Conservation (phyloP, 1,140 invertebrate genomes). For the Mactra quadrangularis region DNA sequence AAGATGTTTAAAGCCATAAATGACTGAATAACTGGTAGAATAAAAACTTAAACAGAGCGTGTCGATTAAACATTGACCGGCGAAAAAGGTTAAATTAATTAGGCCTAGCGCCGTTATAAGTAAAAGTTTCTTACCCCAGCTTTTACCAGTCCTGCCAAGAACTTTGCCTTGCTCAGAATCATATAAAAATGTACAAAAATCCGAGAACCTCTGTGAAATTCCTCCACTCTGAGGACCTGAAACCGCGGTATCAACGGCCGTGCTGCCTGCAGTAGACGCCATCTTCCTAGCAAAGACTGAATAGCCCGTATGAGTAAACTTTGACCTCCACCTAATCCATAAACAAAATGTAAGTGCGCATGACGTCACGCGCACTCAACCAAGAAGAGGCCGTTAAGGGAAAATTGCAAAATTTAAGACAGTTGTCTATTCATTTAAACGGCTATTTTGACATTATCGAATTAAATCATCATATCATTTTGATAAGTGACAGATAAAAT, state of each 20-base stretch:
- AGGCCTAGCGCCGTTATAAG: constrained; percentile 7
- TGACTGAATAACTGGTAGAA: neutral
- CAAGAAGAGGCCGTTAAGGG: constrained; percentile 15
- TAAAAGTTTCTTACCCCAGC: constrained; percentile 69
- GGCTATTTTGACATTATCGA: too few relatives aligned
- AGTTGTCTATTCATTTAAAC: neutral
- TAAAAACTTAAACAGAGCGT: constrained; percentile 40
- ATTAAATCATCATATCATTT: too few relatives aligned
- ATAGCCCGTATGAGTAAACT: constrained; percentile 55
- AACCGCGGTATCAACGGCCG: constrained; percentile 59
- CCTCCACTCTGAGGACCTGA: constrained; percentile 60
- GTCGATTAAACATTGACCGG: constrained; percentile 54
- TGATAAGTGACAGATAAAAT: too few relatives aligned
- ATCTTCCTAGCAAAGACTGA: constrained; percentile 59
- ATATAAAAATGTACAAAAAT: constrained; percentile 67
- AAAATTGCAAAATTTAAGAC: neutral
- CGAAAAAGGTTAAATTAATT: constrained; percentile 60
- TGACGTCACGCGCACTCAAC: constrained; percentile 51
- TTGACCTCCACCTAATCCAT: constrained; percentile 56
- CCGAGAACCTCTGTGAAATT: constrained; percentile 51
- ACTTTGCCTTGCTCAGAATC: constrained; percentile 65
- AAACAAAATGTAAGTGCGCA: constrained; percentile 48
- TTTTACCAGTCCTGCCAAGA: constrained; percentile 68
- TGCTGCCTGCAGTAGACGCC: constrained; percentile 62
- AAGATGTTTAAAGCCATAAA: too few relatives aligned